These are phyloP conservation scores for Hylomyscus alleni DNA, from an alignment of 2,797 vertebrate species.

Conservation along the genomic window DNA sequence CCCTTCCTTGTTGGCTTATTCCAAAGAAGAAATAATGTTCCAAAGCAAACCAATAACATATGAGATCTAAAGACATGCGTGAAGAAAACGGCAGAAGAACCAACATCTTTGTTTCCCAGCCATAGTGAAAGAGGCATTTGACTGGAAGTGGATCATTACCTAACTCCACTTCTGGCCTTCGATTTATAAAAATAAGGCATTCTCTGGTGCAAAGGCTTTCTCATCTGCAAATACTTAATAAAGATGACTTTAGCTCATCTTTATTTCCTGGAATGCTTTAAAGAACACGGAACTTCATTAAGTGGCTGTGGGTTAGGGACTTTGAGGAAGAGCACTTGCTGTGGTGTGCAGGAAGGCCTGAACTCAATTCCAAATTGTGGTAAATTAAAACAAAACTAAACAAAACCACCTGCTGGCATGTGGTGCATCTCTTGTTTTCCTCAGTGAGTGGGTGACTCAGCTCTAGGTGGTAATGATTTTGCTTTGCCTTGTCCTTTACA, in stretches of 20 bases:
- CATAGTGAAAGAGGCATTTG: constrained; percentile 1
- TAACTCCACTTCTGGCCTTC: constrained; percentile 54
- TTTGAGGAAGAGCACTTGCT: not conserved
- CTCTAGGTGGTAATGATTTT: not conserved
- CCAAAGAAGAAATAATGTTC: constrained; percentile 46
- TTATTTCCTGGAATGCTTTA: not conserved
- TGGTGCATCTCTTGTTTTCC: not conserved
- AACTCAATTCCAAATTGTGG: not conserved
- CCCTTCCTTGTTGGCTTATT: constrained; percentile 41
- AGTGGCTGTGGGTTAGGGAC: not conserved
- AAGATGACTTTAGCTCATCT: constrained; percentile 17
- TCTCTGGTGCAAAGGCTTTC: constrained; percentile 52
- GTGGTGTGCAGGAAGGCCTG: not conserved
- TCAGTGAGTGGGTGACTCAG: not conserved
- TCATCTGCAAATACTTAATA: constrained; percentile 60
- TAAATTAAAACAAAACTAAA: not conserved
- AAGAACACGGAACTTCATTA: not conserved
- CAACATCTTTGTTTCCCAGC: not conserved
- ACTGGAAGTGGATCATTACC: constrained; percentile 54
- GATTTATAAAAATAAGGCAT: constrained; percentile 9
- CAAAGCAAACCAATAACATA: constrained; percentile 45
- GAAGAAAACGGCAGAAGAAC: constrained; percentile 58
- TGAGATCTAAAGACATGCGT: constrained; percentile 44
- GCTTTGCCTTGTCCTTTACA: not conserved
- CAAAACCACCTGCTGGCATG: too few species aligned